Evolutionary conservation across 2,797 vertebrate genomes (phyloP).

Genomic region (Pseudotriccus pelzelni): DNA sequence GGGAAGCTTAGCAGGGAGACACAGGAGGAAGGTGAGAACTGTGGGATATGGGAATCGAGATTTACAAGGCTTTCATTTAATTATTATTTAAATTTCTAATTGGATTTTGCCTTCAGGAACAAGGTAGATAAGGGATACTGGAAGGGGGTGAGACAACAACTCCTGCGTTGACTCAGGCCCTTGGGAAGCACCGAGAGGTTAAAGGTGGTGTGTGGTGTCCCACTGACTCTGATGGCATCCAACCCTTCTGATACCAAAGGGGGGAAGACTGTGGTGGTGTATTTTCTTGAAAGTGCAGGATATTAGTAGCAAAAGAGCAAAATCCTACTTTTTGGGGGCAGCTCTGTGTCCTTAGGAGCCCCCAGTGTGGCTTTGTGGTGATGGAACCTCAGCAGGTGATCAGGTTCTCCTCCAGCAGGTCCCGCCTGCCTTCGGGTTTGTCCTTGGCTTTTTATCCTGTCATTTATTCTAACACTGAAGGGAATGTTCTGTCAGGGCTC

Average conservation of each 20-base stretch:
- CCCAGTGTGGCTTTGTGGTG: neutral
- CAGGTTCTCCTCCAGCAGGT: neutral
- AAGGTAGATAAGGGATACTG: neutral
- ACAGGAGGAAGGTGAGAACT: accelerated
- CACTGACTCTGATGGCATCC: accelerated
- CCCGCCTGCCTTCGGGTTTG: neutral
- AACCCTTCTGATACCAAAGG: accelerated
- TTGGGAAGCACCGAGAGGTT: neutral
- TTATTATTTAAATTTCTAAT: neutral
- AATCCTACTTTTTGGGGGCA: neutral
- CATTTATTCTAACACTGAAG: neutral
- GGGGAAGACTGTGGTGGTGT: accelerated
- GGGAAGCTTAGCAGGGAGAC: neutral
- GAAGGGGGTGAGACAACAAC: neutral
- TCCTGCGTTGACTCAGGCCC: accelerated
- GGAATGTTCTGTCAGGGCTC: neutral
- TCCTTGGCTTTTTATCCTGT: neutral
- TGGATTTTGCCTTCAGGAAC: neutral
- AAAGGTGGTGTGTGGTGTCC: accelerated
- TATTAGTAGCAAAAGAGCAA: neutral
- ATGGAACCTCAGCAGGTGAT: neutral
- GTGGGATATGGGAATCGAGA: neutral
- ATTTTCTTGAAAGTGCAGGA: accelerated
- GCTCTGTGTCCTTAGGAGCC: neutral
- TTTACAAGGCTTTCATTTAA: neutral